Evolutionary conservation across 1,140 invertebrate genomes (phyloP).

Genomic region (Monochamus saltuarius): DNA sequence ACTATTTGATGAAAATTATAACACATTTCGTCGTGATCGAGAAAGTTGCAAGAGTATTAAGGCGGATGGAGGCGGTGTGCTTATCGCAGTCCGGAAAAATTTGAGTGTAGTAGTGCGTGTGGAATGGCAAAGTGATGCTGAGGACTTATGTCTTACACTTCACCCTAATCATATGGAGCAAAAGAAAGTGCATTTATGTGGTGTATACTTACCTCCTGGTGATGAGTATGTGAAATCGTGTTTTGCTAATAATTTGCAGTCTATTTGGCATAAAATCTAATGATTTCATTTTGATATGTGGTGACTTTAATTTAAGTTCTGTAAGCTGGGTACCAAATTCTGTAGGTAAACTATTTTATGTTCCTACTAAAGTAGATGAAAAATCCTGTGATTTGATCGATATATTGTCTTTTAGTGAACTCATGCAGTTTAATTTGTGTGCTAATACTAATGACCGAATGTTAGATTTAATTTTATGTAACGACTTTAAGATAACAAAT

Average conservation of each 20-base stretch:
- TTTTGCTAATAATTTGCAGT: conserved; percentile 7
- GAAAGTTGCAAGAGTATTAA: background rate
- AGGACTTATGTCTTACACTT: conserved; percentile 10
- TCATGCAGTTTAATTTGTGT: too few relatives aligned
- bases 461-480: too few relatives aligned
- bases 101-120: background rate
- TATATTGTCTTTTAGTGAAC: too few relatives aligned
- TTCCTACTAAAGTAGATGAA: too few relatives aligned
- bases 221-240: conserved; percentile 2
- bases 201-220: conserved; percentile 11
- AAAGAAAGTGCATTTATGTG: conserved; percentile 5
- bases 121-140: conserved; percentile 17
- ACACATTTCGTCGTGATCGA: conserved; percentile 35
- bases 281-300: too few relatives aligned
- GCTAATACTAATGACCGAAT: too few relatives aligned
- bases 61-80: conserved; percentile 37
- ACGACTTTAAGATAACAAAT: too few relatives aligned
- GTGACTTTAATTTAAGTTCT: too few relatives aligned
- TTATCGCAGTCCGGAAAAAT: conserved; percentile 27
- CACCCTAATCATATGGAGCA: too few relatives aligned
- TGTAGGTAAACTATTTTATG: too few relatives aligned
- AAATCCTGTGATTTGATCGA: too few relatives aligned
- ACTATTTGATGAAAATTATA: conserved; percentile 28
- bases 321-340: too few relatives aligned
- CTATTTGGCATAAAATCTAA: background rate